Evolutionary conservation across 2,888 invertebrate genomes (phyloP), one percentile per base, ranked within the genome.

Genomic region (Epinotia bilunana): DNA sequence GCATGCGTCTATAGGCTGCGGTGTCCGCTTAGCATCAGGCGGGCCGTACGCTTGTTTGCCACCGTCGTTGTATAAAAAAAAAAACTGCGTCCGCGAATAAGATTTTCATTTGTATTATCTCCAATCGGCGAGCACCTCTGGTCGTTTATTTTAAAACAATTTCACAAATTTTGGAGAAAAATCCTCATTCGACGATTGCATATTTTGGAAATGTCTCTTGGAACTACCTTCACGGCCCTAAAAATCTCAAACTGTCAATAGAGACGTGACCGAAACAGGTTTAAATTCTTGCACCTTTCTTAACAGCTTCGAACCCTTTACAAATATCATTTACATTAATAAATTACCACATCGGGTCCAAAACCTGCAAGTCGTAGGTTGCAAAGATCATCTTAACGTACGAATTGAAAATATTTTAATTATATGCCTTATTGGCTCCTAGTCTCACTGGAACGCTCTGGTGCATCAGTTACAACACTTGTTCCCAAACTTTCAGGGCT

Each of bases 371-470:
- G 64, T 60, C 64, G 55, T 61, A 65, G 72, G 67, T 65, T 64
- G 60, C 70, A 20, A 65, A 58, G 71, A 67, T 67, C 43, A 67
- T 60, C 65, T 75, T 72, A 75, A 62, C 55, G 33, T 75, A 75
- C 75, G 20, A 75, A 72, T 72, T 72, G 61, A 67, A 75, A 63
- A 73, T 73, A 63, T 62, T 64, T 73, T 80, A 79, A 79, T 81
- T 77, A 80, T 65, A 77, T 74, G 84, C 85, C 86, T 84, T 85
- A 87, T 9, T 80, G 84, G 83, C 84, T 77, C 82, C 84, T 88
- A 89, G 80, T 89, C 87, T 88, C 88, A 88, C 86, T 88, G 86
- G 85, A 86, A 84, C 85, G 82, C 83, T 83, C 79, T 83, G 90
- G 88, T 88, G 87, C 85, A 84, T 87, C 78, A 80, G 80, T 83